Base-by-base conservation (phyloP, 2,888 invertebrate genomes). In the Bellardia bayeri region DNA sequence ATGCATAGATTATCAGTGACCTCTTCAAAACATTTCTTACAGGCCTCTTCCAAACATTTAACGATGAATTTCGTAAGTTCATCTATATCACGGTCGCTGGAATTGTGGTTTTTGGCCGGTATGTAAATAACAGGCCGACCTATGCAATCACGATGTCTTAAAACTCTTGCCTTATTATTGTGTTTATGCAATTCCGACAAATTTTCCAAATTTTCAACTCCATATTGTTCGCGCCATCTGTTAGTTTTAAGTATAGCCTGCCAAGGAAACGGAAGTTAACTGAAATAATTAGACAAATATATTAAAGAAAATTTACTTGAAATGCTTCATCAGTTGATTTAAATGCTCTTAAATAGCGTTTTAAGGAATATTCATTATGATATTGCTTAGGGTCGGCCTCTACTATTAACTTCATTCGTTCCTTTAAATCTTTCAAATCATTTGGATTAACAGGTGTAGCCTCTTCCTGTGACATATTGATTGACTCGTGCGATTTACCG, bases 31-130 rank as follows among this genome's bases (percentile, higher is more conserved):
- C 97, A 97, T 91, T 95, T 95, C 91, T 96, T 96, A 92, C 96
- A 96, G 2, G 96, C 96, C 91, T 96, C 96, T 92, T 97, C 97
- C 94, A 97, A 94, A 91, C 96, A 96, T 91, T 95, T 95, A 11
- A 97, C 97, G 91, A 97, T 97, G 91, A 97, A 97, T 91, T 96
- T 96, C 0, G 97, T 97, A 64, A 97, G 93, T 87, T 97, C 96
- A 91, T 97, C 96, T 91, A 97, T 96, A 91, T 96, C 95, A 90
- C 97, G 94, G 71, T 96, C 96, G 90, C 95, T 96, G 13, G 94
- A 94, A 89, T 94, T 95, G 92, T 97, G 97, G 92, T 97, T 96
- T 92, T 96, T 96, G 13, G 96, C 96, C 86, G 97, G 96, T 91
- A 97, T 97, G 91, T 97, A 97, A 84, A 97, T 94, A 1, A 97